Percentiles rank a stretch among this genome's conserved stretches.
These are phyloP conservation scores for Diaprepes abbreviatus DNA, from an alignment of 2,888 invertebrate species.

Conservation along the genomic window DNA sequence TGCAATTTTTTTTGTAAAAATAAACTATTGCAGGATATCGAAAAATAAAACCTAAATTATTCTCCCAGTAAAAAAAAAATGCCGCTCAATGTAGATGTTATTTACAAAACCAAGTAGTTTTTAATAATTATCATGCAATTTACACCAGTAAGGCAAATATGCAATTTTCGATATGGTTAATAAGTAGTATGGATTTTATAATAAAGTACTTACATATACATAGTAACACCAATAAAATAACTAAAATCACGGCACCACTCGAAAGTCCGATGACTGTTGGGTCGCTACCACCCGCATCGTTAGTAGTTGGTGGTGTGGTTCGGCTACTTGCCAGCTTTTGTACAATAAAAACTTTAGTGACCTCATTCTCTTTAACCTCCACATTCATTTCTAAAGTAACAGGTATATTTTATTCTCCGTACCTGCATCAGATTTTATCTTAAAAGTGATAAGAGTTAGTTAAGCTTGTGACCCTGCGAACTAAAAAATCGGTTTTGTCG, in stretches of 20 bases:
- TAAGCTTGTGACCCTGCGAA: not conserved
- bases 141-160: not conserved
- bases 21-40: no score
- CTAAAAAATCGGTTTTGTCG: conserved; percentile 14
- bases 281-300: not conserved
- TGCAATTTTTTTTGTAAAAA: no score
- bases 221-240: conserved; percentile 11
- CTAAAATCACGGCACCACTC: conserved; percentile 13
- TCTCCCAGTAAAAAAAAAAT: no score
- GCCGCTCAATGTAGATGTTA: no score
- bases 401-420: conserved; percentile 11
- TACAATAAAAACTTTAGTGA: conserved; percentile 12
- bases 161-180: no score
- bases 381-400: conserved; percentile 34
- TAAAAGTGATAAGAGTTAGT: conserved; percentile 26
- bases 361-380: conserved; percentile 22
- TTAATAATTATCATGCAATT: no score
- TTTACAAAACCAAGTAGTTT: no score
- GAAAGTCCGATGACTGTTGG: not conserved
- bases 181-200: not conserved
- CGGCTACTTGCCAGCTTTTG: not conserved
- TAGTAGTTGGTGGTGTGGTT: not conserved
- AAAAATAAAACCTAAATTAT: no score
- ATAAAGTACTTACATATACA: conserved; percentile 34
- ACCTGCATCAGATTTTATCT: conserved; percentile 20